A percentile compares a stretch with the other conserved stretches of the same genome.
Evolutionary conservation across 2,113 vertebrate genomes (phyloP).

Genomic region (Anarrhichthys ocellatus): DNA sequence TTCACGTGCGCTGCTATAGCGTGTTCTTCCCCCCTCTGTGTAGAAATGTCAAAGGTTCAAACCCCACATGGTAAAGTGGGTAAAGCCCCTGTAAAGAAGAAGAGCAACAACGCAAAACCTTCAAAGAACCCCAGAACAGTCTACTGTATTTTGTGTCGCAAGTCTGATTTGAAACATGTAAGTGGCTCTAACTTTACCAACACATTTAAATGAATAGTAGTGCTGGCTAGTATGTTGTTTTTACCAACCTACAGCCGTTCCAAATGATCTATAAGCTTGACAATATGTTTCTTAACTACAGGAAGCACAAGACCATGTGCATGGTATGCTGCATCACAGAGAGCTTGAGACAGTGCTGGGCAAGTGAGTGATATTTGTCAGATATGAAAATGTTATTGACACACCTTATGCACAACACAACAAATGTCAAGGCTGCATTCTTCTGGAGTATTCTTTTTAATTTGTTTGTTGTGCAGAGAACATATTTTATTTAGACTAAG

Average conservation of each 20-base stretch:
- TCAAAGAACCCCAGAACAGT: rapidly evolving
- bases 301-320: slow-evolving; percentile 66
- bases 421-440: neutral
- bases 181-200: slow-evolving; percentile 10
- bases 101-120: rapidly evolving
- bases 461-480: neutral
- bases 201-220: neutral
- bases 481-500: neutral
- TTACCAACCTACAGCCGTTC: neutral
- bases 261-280: neutral
- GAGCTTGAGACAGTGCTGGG: slow-evolving; percentile 64
- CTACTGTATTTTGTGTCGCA: slow-evolving; percentile 67
- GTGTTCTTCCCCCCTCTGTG: neutral
- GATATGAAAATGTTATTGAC: neutral
- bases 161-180: neutral
- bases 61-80: neutral
- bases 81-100: neutral
- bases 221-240: neutral
- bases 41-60: slow-evolving; percentile 49
- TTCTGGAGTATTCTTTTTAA: neutral
- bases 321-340: slow-evolving; percentile 73
- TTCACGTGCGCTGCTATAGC: no score
- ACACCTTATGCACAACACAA: neutral
- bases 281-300: slow-evolving; percentile 36
- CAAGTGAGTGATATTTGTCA: slow-evolving; percentile 54